Percentiles rank a stretch among this genome's conserved stretches.
phyloP scores from a whole-genome alignment of 2,797 vertebrate species.

The Megaceryle alcyon region DNA sequence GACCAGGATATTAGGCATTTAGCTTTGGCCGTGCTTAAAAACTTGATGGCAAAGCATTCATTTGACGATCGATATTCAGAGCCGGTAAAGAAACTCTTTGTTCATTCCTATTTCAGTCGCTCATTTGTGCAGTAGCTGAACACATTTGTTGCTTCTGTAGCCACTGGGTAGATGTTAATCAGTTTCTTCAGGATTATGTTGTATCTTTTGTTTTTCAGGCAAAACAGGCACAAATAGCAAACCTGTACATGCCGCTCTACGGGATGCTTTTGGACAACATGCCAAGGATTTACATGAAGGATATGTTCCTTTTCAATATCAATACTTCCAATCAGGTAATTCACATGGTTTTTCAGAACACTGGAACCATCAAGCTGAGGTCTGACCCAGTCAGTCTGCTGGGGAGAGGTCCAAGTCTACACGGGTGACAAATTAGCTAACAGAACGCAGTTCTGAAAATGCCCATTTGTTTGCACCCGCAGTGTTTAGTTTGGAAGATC shows the following conservation, averaged over 20 bases:
- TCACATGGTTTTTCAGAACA: background rate
- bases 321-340: constrained; percentile 93
- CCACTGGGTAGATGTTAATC: background rate
- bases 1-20: constrained; percentile 95
- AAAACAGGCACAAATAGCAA: constrained; percentile 93
- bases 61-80: constrained; percentile 92
- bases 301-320: constrained; percentile 92
- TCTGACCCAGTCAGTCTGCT: background rate
- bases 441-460: background rate
- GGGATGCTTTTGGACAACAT: constrained; percentile 98
- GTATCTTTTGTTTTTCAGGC: constrained; percentile 77
- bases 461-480: background rate
- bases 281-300: constrained; percentile 96
- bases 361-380: background rate
- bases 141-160: background rate
- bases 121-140: background rate
- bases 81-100: constrained; percentile 79
- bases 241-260: constrained; percentile 95
- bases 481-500: background rate
- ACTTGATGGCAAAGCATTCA: constrained; percentile 97
- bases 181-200: background rate
- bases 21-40: constrained; percentile 94
- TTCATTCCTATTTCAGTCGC: background rate
- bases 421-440: background rate
- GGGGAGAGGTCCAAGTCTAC: background rate